Conservation (phyloP, 1,140 invertebrate genomes). For the Polypedilum pembai region DNA sequence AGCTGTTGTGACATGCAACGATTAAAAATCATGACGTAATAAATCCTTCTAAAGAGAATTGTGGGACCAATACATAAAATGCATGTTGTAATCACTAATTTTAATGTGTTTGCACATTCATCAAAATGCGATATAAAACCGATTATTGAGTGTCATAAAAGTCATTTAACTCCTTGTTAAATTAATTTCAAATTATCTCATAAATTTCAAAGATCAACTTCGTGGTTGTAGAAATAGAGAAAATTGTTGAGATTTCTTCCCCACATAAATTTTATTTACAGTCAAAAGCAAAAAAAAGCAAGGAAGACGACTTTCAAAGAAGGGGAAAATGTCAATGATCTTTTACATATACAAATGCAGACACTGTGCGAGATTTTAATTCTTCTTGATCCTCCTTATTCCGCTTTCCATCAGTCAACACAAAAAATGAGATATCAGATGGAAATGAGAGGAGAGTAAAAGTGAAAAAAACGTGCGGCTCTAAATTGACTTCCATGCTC, state of each 20-base stretch:
- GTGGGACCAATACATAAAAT: slow-evolving; percentile 14
- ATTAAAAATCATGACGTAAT: slow-evolving; percentile 11
- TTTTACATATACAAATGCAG: neutral
- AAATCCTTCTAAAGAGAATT: neutral
- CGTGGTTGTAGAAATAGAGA: neutral
- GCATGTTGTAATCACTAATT: neutral
- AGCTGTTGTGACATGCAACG: neutral
- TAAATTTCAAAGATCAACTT: slow-evolving; percentile 7
- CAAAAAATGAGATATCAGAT: neutral
- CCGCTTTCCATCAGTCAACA: slow-evolving; percentile 10
- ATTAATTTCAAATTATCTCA: neutral
- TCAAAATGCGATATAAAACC: slow-evolving; percentile 9
- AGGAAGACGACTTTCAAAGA: neutral
- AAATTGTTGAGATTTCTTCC: slow-evolving; percentile 1
- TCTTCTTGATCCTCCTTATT: slow-evolving; percentile 1
- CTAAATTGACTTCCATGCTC: slow-evolving; percentile 10
- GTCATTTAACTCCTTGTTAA: slow-evolving; percentile 18
- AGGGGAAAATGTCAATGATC: slow-evolving; percentile 10
- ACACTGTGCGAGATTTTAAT: neutral
- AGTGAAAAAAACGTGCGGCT: neutral
- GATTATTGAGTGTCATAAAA: slow-evolving; percentile 3
- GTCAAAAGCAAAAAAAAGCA: neutral
- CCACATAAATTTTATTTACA: neutral
- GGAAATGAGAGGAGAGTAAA: neutral
- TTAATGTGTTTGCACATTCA: slow-evolving; percentile 5